Conservation (phyloP, 1,140 invertebrate species). For the Choristoneura fumiferana region DNA sequence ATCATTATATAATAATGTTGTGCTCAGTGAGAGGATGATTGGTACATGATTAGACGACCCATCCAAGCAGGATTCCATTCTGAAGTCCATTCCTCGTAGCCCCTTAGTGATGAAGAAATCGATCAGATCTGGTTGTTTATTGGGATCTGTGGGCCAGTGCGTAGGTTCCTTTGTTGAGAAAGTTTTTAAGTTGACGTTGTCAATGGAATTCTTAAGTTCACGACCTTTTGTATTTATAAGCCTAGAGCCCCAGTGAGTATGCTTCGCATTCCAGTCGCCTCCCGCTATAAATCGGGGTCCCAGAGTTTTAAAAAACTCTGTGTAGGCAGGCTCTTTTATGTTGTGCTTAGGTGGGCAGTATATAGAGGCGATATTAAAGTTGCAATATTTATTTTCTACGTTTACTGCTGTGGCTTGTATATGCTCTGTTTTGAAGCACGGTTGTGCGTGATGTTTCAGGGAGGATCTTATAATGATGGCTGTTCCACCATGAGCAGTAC, state of each 20-base stretch:
- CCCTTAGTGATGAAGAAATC: slow-evolving; percentile 18
- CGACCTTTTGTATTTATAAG: neutral
- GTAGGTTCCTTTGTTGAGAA: slow-evolving; percentile 9
- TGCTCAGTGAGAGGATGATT: too few relatives aligned
- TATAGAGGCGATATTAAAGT: slow-evolving; percentile 27
- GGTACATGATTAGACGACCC: too few relatives aligned
- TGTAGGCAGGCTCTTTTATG: slow-evolving; percentile 16
- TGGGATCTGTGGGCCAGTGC: slow-evolving; percentile 17
- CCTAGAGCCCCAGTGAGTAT: neutral
- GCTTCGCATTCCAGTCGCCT: slow-evolving; percentile 1
- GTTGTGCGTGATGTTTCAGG: slow-evolving; percentile 25
- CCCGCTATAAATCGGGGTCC: neutral
- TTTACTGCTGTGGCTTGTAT: slow-evolving; percentile 26
- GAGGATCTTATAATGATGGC: slow-evolving; percentile 24
- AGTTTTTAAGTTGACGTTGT: neutral
- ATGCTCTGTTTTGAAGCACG: slow-evolving; percentile 20
- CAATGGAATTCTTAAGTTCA: neutral
- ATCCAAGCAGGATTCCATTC: too few relatives aligned
- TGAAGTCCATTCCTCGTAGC: too few relatives aligned
- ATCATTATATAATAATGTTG: too few relatives aligned
- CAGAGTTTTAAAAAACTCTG: neutral
- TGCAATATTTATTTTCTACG: slow-evolving; percentile 20
- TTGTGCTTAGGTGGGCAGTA: slow-evolving; percentile 35
- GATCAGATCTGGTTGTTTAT: slow-evolving; percentile 19
- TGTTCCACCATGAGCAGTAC: slow-evolving; percentile 25